These are phyloP conservation scores for Nematolebias whitei DNA, from an alignment of 2,113 vertebrate species.

Conservation along the genomic window DNA sequence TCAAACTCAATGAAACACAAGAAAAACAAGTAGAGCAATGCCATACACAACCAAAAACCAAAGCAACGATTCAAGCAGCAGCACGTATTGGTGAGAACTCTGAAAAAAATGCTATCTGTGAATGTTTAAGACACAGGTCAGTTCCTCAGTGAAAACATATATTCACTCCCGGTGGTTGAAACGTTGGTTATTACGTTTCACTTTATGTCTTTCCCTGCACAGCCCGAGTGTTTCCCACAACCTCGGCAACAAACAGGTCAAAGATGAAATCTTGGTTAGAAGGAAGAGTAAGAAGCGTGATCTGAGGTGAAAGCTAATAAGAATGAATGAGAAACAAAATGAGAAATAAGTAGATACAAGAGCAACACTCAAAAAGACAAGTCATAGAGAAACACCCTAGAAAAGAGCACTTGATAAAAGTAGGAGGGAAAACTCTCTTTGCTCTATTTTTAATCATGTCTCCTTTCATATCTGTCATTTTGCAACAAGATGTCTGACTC, in stretches of 20 bases:
- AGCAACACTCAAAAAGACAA: neutral
- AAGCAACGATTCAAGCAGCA: too few relatives aligned
- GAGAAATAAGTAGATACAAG: neutral
- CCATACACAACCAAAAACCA: too few relatives aligned
- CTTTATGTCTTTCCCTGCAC: conserved; percentile 36
- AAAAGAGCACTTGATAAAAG: conserved; percentile 18
- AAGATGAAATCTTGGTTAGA: conserved; percentile 6
- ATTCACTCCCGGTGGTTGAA: conserved; percentile 46
- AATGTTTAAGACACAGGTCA: conserved; percentile 18
- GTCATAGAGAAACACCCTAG: neutral
- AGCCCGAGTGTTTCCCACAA: conserved; percentile 50
- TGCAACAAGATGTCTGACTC: conserved; percentile 33
- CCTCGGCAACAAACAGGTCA: conserved; percentile 47
- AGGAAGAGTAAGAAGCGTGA: neutral
- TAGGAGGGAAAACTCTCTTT: conserved; percentile 15
- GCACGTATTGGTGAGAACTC: neutral
- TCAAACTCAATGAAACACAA: too few relatives aligned
- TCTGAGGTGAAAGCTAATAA: neutral
- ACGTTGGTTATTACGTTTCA: conserved; percentile 59
- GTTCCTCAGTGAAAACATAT: conserved; percentile 47
- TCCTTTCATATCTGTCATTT: conserved; percentile 39
- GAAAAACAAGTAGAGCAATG: too few relatives aligned
- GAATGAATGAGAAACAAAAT: neutral
- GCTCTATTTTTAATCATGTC: conserved; percentile 23
- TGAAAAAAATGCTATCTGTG: neutral